A percentile compares a stretch with the other conserved stretches of the same genome.
phyloP scores from a whole-genome alignment of 2,797 vertebrate species.

The Meriones psammophilus region DNA sequence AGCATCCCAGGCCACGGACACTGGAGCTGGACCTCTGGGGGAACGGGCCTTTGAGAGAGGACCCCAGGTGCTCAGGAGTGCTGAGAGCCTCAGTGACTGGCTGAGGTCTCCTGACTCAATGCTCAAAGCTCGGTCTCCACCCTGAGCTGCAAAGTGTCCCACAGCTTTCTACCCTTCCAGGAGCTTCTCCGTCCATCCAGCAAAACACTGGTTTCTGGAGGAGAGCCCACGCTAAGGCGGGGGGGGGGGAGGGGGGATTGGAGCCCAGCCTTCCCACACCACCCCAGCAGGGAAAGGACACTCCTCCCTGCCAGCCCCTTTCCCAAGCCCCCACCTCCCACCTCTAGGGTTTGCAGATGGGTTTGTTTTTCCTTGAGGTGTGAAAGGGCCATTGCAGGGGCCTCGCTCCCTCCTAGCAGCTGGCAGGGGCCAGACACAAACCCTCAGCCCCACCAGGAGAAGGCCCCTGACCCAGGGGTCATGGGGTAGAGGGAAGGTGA shows the following conservation, averaged over 20 bases:
- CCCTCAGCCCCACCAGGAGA: constrained; percentile 54
- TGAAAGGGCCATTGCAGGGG: constrained; percentile 69
- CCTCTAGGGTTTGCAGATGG: constrained; percentile 80
- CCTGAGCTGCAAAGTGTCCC: constrained; percentile 7
- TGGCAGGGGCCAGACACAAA: constrained; percentile 51
- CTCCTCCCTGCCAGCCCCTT: constrained; percentile 50
- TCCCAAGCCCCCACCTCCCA: constrained; percentile 78
- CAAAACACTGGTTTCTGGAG: neutral
- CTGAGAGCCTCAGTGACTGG: too few species aligned
- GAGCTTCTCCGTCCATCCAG: constrained; percentile 12
- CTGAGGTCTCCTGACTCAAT: neutral
- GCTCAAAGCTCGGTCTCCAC: neutral
- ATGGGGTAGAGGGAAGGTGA: neutral
- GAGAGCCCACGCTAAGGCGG: neutral
- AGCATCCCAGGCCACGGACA: constrained; percentile 50
- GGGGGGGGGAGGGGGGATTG: neutral
- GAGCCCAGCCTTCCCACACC: constrained; percentile 6
- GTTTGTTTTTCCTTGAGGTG: constrained; percentile 82
- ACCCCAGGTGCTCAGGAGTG: neutral
- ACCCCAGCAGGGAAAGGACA: constrained; percentile 49
- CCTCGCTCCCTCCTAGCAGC: constrained; percentile 59
- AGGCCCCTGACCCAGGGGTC: constrained; percentile 76
- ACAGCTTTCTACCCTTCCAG: constrained; percentile 42
- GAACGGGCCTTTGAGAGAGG: constrained; percentile 21
- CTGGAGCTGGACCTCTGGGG: neutral